Base-by-base conservation (phyloP, 2,888 invertebrate species). In the Hirtodrosophila duncani region DNA sequence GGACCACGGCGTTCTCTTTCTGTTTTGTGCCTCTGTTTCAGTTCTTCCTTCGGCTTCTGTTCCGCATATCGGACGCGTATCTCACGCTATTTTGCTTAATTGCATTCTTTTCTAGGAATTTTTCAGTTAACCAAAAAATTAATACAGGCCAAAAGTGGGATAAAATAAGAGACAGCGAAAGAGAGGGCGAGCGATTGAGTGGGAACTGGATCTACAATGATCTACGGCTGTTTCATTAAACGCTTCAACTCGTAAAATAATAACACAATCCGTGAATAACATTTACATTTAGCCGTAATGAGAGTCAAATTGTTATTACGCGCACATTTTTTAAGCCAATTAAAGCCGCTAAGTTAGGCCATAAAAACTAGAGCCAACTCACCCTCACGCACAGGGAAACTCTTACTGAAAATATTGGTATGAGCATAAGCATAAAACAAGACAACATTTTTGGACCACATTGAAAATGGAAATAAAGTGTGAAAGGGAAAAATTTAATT, bases 61-160 rank as follows among this genome's bases (percentile, higher is more conserved):
- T 38, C 14, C 44, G 31, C 63, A 45, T 75, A 75, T 74, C 75
- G 70, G 60, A 38, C 74, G 68, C 81, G 81, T 81, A 77, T 77
- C 81, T 77, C 81, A 81, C 79, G 75, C 81, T 75, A 78, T 81
- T 81, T 74, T 78, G 66, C 68, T 74, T 81, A 74, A 78, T 74
- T 74, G 81, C 74, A 81, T 74, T 77, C 74, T 61, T 77, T 77
- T 81, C 55, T 55, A 45, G 75, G 81, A 75, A 63, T 62, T 55
- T 52, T 51, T 65, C 78, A 71, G 62, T 59, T 74, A 78, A 68
- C 61, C 79, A 63, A 74, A 80, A 72, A 78, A 81, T 71, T 61
- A 72, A 80, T 77, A 57, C 72, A 51, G 38, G 10, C n/a, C n/a
- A 50, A 33, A 44, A 36, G 49, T 39, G 31, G 24, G 11, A 16